Evolutionary conservation across 2,113 vertebrate species (phyloP), one percentile per base, ranked within the genome.

Genomic region (Xenopus tropicalis): DNA sequence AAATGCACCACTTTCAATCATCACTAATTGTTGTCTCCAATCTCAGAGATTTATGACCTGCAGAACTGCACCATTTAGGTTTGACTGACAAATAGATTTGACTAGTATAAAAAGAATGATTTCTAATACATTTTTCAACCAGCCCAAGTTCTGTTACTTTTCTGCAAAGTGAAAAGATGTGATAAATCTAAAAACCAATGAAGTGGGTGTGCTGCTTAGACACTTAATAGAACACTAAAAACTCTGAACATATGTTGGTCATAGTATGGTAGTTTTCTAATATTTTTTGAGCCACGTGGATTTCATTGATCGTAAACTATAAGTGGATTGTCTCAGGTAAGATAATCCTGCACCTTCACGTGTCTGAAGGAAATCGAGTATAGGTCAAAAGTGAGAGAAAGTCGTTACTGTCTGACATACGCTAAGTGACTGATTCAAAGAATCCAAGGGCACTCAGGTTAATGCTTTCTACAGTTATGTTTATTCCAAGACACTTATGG

Each of bases 381-480:
- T 29, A 13, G 72, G 65, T 68, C 72, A 61, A 24, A 22, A 20
- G 29, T 21, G 71, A 67, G 52, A 21, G 63, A 65, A 72, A 64
- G 61, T 57, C 62, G 12, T 37, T 37, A 37, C 29, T 37, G 29
- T 25, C 42, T 66, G 71, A 73, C 71, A 24, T 66, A n/a, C 71
- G 25, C 62, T 66, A 73, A 66, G 62, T 57, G 52, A 66, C 42
- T 44, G 17, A 24, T 19, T 67, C 63, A 59, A 66, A 74, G 52
- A 16, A 61, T 22, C 14, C 22, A 17, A 23, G 59, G 58, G 13
- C 61, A 19, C n/a, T 7, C 44, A 48, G 59, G 59, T 71, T 71
- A 71, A 71, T 71, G 59, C 23, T 19, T 46, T 54, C 14, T 21
- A 42, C 11, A 22, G 14, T 14, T 11, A 29, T 52, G 44, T 63